Percentiles rank a stretch among this genome's conserved stretches.
phyloP scores from a whole-genome alignment of 2,113 vertebrate species.

The Boulengerochromis microlepis region DNA sequence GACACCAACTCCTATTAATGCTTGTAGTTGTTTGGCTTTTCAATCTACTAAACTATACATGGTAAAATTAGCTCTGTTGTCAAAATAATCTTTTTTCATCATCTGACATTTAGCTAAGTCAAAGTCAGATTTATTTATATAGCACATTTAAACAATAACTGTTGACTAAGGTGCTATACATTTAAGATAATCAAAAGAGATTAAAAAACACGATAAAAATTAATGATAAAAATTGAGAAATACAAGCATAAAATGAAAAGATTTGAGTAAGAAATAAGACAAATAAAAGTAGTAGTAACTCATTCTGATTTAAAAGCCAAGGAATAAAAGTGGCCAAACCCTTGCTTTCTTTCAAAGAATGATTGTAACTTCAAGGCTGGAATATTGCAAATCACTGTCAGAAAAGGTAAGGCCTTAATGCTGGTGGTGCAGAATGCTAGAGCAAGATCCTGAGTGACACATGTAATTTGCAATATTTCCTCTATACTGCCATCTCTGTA shows the following conservation, averaged over 20 bases:
- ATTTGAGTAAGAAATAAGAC: neutral
- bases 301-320: neutral
- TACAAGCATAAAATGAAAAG: neutral
- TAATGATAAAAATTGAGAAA: neutral
- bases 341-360: neutral
- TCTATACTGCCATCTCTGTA: neutral
- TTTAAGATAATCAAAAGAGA: neutral
- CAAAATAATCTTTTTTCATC: neutral
- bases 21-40: neutral
- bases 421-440: neutral
- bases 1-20: neutral
- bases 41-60: neutral
- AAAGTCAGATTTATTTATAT: neutral
- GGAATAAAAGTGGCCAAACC: neutral
- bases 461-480: neutral
- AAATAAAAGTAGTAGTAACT: neutral
- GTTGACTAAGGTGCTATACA: neutral
- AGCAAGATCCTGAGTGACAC: neutral
- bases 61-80: neutral
- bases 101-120: neutral
- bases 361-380: neutral
- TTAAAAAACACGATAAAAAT: neutral
- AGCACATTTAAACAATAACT: neutral
- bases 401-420: neutral
- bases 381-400: neutral